These are phyloP conservation scores for Drosophila littoralis DNA, from an alignment of 1,140 invertebrate genomes.

Conservation along the genomic window DNA sequence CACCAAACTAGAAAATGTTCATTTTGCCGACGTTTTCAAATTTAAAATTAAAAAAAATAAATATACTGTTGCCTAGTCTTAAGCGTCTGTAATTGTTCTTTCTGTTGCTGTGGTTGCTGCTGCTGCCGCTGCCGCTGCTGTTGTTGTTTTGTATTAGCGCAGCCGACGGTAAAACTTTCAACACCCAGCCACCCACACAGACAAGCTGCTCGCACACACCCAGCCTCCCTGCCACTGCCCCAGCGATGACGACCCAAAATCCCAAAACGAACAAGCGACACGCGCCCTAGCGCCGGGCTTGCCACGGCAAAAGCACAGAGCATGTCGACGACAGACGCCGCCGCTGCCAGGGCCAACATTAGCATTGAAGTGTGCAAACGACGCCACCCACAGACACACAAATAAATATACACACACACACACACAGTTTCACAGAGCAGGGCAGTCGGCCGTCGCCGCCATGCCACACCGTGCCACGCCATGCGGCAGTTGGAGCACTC, in stretches of 20 bases:
- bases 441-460: slow-evolving; percentile 35
- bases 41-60: slow-evolving; percentile 9
- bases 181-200: slow-evolving; percentile 27
- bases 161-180: slow-evolving; percentile 47
- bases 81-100: slow-evolving; percentile 45
- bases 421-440: slow-evolving; percentile 35
- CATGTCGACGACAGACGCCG: slow-evolving; percentile 81
- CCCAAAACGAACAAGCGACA: slow-evolving; percentile 81
- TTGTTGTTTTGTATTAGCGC: slow-evolving; percentile 42
- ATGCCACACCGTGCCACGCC: slow-evolving; percentile 49
- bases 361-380: slow-evolving; percentile 84
- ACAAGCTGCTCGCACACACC: slow-evolving; percentile 26
- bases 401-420: slow-evolving; percentile 26
- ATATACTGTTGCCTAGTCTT: slow-evolving; percentile 26
- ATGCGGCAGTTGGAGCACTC: slow-evolving; percentile 79
- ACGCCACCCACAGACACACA: slow-evolving; percentile 71
- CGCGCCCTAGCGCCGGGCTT: slow-evolving; percentile 61
- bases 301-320: slow-evolving; percentile 52
- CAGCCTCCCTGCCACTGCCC: not conserved
- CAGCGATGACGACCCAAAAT: slow-evolving; percentile 61
- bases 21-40: slow-evolving; percentile 2
- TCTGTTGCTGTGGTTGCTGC: slow-evolving; percentile 38
- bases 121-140: not conserved
- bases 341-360: slow-evolving; percentile 81
- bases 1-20: not conserved